These are phyloP conservation scores for Anser brachyrhynchus DNA, from an alignment of 2,113 vertebrate genomes.

Conservation along the genomic window DNA sequence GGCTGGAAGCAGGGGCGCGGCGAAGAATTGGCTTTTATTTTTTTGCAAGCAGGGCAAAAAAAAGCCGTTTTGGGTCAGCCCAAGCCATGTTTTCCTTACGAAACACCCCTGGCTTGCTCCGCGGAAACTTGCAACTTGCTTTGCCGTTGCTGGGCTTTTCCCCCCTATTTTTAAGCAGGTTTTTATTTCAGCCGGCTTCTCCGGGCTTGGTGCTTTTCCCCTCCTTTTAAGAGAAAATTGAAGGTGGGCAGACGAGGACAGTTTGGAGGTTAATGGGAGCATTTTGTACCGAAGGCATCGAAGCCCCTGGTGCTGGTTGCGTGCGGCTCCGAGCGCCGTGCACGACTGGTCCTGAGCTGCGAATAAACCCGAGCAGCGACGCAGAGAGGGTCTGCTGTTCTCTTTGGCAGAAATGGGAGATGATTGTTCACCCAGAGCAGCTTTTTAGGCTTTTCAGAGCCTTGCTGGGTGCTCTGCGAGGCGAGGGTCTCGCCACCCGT, in stretches of 20 bases:
- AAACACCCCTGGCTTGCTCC: not conserved
- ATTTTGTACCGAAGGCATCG: fast-evolving
- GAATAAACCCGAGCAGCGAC: no score
- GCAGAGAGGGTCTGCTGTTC: no score
- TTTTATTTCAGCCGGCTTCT: not conserved
- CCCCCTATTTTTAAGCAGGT: not conserved
- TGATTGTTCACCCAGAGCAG: no score
- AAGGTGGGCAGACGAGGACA: not conserved
- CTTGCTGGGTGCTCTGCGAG: not conserved
- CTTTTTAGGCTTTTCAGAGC: no score
- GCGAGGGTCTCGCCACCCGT: no score
- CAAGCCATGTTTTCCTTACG: not conserved
- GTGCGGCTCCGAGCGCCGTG: no score
- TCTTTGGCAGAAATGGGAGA: no score
- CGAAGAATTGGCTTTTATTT: not conserved
- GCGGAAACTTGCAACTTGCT: not conserved
- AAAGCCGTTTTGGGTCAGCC: not conserved
- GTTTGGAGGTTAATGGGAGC: not conserved
- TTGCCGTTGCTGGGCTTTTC: not conserved
- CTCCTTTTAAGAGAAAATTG: not conserved
- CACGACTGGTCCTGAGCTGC: no score
- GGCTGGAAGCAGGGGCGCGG: not conserved
- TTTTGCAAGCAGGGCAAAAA: not conserved
- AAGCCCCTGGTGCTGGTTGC: not conserved
- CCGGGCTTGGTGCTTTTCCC: not conserved